A percentile compares a stretch with the other conserved stretches of the same genome.
phyloP scores from a whole-genome alignment of 64 coral and sea anemone genomes.

The Stylophora pistillata region DNA sequence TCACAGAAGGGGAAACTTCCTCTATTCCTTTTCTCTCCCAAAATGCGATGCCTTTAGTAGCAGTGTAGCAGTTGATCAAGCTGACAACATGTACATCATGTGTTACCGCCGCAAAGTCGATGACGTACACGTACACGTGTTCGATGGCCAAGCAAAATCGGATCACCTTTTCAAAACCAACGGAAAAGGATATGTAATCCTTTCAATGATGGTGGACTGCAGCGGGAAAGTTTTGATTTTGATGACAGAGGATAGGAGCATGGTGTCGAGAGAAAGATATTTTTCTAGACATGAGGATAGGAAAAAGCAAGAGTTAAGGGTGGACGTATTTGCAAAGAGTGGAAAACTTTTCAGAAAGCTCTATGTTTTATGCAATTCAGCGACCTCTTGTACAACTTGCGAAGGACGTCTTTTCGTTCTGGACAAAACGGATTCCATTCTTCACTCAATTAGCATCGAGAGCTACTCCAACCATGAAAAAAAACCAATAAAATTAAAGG shows the following conservation, averaged over 20 bases:
- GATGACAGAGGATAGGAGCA: not conserved
- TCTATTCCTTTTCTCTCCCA: not conserved
- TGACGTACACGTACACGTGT: not conserved
- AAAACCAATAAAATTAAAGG: too few relatives aligned
- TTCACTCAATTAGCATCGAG: not conserved
- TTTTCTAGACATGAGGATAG: too few relatives aligned
- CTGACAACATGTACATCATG: constrained; percentile 42
- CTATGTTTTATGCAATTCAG: too few relatives aligned
- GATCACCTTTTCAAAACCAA: not conserved
- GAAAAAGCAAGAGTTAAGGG: not conserved
- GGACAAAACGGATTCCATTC: not conserved
- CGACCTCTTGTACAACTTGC: not conserved
- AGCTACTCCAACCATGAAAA: not conserved
- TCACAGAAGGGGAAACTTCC: not conserved
- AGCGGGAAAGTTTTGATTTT: not conserved
- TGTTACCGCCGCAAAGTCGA: not conserved
- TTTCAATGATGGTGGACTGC: not conserved
- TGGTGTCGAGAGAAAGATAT: too few relatives aligned
- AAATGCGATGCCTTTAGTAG: not conserved
- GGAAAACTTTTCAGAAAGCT: not conserved
- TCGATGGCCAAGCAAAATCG: not conserved
- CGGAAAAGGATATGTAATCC: not conserved
- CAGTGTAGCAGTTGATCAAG: constrained; percentile 11
- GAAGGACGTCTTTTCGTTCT: not conserved
- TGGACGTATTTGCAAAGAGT: not conserved